These are phyloP conservation scores for Agrypnia vestita DNA, from an alignment of 1,140 invertebrate genomes.

Conservation along the genomic window DNA sequence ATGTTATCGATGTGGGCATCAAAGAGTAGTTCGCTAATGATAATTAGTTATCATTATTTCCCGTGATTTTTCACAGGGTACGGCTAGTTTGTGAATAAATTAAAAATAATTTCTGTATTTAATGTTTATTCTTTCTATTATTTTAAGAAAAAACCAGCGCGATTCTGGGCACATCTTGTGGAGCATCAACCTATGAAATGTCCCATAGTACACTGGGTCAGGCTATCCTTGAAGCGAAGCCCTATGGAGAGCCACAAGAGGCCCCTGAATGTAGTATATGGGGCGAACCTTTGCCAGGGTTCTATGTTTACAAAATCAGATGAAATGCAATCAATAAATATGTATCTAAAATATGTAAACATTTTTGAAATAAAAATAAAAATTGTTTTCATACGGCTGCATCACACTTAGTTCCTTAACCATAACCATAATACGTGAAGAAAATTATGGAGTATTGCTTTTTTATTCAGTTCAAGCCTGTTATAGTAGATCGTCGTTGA, in stretches of 20 bases:
- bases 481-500: too few species aligned
- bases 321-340: background rate
- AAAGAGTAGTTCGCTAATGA: too few species aligned
- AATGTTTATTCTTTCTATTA: too few species aligned
- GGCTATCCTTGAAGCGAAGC: slow-evolving; percentile 46
- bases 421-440: too few species aligned
- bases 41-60: too few species aligned
- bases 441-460: too few species aligned
- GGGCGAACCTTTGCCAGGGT: slow-evolving; percentile 24
- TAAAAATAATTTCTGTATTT: too few species aligned
- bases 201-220: slow-evolving; percentile 20
- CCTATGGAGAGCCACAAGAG: slow-evolving; percentile 36
- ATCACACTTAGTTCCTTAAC: background rate
- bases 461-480: too few species aligned
- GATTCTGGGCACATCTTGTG: slow-evolving; percentile 32
- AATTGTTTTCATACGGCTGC: background rate
- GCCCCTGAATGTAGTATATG: slow-evolving; percentile 33
- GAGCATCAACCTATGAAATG: slow-evolving; percentile 29
- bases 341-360: too few species aligned
- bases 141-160: slow-evolving; percentile 19
- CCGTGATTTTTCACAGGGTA: too few species aligned
- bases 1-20: too few species aligned
- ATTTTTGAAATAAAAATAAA: background rate
- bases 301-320: slow-evolving; percentile 42
- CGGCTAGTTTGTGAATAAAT: too few species aligned